These are phyloP conservation scores for Syngnathus scovelli DNA, from an alignment of 2,113 vertebrate species.

Conservation along the genomic window DNA sequence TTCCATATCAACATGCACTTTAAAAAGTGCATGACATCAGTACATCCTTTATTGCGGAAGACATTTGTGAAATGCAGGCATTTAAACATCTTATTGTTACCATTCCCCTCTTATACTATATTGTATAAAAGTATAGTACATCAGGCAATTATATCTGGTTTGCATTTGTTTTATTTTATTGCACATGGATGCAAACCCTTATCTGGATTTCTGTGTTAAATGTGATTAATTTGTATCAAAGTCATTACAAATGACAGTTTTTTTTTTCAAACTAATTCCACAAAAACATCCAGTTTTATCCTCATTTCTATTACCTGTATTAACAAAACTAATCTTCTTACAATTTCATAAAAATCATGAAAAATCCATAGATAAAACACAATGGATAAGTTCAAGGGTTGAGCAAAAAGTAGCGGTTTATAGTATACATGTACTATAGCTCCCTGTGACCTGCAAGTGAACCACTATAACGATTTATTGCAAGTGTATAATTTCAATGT, in stretches of 20 bases:
- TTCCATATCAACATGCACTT: constrained; percentile 47
- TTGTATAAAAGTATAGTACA: constrained; percentile 24
- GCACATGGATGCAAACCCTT: neutral
- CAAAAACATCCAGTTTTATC: too few relatives aligned
- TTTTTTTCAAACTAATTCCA: too few relatives aligned
- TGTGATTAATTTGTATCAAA: too few relatives aligned
- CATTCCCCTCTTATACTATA: constrained; percentile 8
- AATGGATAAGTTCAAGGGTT: too few relatives aligned
- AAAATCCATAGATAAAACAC: too few relatives aligned
- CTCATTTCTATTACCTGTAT: too few relatives aligned
- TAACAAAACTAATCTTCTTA: too few relatives aligned
- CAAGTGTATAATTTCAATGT: neutral
- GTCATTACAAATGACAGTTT: too few relatives aligned
- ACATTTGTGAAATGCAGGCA: constrained; percentile 30
- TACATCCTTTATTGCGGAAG: constrained; percentile 22
- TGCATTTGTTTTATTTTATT: constrained; percentile 54
- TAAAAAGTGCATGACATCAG: constrained; percentile 40
- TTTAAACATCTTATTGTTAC: constrained; percentile 36
- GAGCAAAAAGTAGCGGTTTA: too few relatives aligned
- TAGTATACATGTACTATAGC: too few relatives aligned
- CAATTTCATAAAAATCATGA: too few relatives aligned
- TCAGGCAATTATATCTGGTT: constrained; percentile 39
- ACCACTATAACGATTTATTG: neutral
- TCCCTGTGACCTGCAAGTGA: neutral
- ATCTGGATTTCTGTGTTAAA: neutral